Evolutionary conservation across 2,113 vertebrate species (phyloP).

Genomic region (Heliornis fulica): DNA sequence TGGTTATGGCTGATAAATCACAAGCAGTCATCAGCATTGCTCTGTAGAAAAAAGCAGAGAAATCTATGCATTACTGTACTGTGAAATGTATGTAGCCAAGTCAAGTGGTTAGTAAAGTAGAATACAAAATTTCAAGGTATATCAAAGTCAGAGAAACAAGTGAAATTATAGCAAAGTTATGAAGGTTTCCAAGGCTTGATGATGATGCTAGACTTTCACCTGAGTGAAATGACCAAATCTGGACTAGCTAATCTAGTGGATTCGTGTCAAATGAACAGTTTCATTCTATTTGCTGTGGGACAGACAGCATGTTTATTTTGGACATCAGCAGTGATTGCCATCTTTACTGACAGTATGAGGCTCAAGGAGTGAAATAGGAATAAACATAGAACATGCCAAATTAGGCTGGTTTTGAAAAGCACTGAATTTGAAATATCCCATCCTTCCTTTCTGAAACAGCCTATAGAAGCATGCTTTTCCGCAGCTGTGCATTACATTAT

Average conservation of each 20-base stretch:
- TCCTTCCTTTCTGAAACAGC: neutral
- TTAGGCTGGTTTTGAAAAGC: neutral
- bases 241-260: neutral
- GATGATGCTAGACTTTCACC: neutral
- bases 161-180: neutral
- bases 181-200: neutral
- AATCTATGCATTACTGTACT: neutral
- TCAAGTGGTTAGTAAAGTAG: neutral
- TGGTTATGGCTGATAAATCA: conserved; percentile 97
- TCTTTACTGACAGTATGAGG: neutral
- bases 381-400: neutral
- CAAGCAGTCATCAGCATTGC: conserved; percentile 99
- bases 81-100: neutral
- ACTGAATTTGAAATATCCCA: neutral
- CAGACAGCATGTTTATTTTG: neutral
- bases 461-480: neutral
- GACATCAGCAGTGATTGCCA: neutral
- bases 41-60: conserved; percentile 67
- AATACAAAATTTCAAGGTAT: neutral
- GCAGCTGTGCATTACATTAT: neutral
- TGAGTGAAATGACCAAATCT: neutral
- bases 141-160: neutral
- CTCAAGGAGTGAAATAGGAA: neutral
- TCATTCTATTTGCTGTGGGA: neutral
- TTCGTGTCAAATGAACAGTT: neutral